Evolutionary conservation across 2,113 vertebrate genomes (phyloP).

Genomic region (Podarcis raffonei): DNA sequence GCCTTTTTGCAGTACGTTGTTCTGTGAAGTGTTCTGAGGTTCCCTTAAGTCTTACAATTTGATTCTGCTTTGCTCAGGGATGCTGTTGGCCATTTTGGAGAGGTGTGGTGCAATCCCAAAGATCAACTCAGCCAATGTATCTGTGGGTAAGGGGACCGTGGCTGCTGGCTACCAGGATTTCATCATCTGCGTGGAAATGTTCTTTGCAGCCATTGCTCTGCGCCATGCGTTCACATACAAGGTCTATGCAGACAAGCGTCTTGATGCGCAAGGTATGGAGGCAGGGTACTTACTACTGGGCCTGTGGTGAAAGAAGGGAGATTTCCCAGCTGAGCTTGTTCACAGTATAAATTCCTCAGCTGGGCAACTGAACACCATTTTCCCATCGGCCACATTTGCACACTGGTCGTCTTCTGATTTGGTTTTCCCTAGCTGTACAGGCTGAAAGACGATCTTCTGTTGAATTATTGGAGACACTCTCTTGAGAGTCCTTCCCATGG

Average conservation of each 20-base stretch:
- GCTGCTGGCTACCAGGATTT: constrained; percentile 98
- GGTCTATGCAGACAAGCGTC: constrained; percentile 92
- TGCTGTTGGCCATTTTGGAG: constrained; percentile 96
- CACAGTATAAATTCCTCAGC: constrained; percentile 17
- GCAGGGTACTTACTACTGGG: rapidly evolving
- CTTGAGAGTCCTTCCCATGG: constrained; percentile 42
- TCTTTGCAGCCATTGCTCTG: constrained; percentile 92
- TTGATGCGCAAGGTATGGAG: constrained; percentile 89
- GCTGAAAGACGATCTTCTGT: constrained; percentile 52
- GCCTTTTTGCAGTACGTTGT: not conserved
- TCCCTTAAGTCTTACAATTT: not conserved
- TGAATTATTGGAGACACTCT: constrained; percentile 27
- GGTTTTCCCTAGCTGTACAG: constrained; percentile 49
- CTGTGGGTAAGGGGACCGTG: constrained; percentile 93
- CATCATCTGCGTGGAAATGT: constrained; percentile 98
- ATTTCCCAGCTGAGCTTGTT: not conserved
- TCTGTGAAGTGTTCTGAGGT: not conserved
- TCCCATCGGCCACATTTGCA: constrained; percentile 21
- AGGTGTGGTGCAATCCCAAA: constrained; percentile 96
- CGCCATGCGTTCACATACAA: constrained; percentile 94
- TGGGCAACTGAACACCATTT: not conserved
- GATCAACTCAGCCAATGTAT: constrained; percentile 86
- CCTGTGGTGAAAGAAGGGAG: constrained; percentile 11
- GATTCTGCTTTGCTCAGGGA: constrained; percentile 75
- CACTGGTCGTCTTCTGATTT: constrained; percentile 46